Conservation (phyloP, 2,888 invertebrate species). For the Melanotus villosus region DNA sequence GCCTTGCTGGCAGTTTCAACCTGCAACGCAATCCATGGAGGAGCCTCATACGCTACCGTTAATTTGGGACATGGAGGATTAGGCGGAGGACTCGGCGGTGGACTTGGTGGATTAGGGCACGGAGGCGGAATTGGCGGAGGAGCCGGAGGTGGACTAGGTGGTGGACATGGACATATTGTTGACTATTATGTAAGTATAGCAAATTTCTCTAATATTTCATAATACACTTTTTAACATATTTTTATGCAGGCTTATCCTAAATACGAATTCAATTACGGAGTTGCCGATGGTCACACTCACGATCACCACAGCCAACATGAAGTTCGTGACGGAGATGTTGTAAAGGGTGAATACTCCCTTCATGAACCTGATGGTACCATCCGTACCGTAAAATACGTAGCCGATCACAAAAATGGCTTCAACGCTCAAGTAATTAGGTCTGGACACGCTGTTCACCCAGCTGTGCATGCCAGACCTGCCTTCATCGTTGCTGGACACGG, state of each 20-base stretch:
- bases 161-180: constrained; percentile 14
- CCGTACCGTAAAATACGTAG: constrained; percentile 71
- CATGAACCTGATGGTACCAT: constrained; percentile 70
- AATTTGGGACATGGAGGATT: constrained; percentile 28
- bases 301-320: constrained; percentile 74
- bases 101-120: constrained; percentile 36
- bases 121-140: constrained; percentile 30
- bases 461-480: constrained; percentile 52
- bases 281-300: constrained; percentile 73
- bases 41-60: constrained; percentile 26
- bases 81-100: constrained; percentile 23
- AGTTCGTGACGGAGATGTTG: constrained; percentile 70
- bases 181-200: constrained; percentile 24
- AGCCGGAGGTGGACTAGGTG: constrained; percentile 51
- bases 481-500: constrained; percentile 31
- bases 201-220: too few species aligned
- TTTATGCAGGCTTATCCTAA: constrained; percentile 74
- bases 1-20: constrained; percentile 19
- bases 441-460: constrained; percentile 51
- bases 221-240: too few species aligned
- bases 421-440: constrained; percentile 48
- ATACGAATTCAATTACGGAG: constrained; percentile 73
- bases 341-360: constrained; percentile 69
- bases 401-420: constrained; percentile 70
- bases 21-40: constrained; percentile 19